phyloP scores from a whole-genome alignment of 2,797 vertebrate genomes.

The Buphagus erythrorhynchus region DNA sequence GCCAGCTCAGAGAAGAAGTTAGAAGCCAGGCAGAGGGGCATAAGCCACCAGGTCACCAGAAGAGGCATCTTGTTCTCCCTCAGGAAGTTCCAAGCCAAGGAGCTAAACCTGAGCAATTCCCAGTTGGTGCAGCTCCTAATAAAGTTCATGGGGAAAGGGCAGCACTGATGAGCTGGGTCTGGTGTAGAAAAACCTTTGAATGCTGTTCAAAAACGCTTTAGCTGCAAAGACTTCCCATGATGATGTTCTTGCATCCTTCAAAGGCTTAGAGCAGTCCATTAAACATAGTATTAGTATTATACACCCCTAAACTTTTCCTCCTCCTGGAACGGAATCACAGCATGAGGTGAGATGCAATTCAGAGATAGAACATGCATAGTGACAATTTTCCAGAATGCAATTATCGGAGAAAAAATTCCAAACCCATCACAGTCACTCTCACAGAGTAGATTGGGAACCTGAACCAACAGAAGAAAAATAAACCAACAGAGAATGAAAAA shows the following conservation, averaged over 20 bases:
- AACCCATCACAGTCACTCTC: neutral
- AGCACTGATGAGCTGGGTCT: neutral
- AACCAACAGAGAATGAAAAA: neutral
- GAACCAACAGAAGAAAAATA: neutral
- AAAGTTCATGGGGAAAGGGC: neutral
- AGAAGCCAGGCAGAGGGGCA: neutral
- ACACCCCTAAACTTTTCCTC: neutral
- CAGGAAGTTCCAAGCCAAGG: neutral
- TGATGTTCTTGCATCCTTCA: neutral
- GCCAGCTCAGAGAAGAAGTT: neutral
- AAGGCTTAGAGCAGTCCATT: neutral
- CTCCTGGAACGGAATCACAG: neutral
- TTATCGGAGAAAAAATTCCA: neutral
- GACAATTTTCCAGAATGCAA: neutral
- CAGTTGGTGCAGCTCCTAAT: fast-evolving
- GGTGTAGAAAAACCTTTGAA: neutral
- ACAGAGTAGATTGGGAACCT: neutral
- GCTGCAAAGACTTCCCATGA: neutral
- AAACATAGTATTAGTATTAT: neutral
- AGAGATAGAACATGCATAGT: neutral
- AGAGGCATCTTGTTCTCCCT: neutral
- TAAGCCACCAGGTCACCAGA: neutral
- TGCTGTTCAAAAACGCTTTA: neutral
- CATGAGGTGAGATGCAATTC: neutral
- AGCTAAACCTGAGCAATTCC: neutral